Evolutionary conservation across 2,113 vertebrate genomes (phyloP).

Genomic region (Felis chaus): DNA sequence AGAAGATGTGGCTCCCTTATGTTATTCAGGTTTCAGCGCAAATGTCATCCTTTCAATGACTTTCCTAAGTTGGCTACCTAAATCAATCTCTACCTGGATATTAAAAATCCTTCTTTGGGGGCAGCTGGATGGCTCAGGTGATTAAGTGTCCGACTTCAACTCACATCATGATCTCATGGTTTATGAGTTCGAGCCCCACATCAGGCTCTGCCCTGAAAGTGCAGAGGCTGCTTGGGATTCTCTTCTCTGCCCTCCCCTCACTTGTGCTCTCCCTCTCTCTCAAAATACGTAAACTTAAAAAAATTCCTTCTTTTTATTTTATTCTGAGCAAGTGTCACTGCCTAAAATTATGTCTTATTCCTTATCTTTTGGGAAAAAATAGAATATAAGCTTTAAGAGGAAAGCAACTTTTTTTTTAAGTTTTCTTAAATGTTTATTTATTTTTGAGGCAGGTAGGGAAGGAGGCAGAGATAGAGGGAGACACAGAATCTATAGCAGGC

Average conservation of each 20-base stretch:
- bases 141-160: too few species aligned
- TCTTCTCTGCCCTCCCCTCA: too few species aligned
- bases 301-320: background rate
- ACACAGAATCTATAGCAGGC: too few species aligned
- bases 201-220: too few species aligned
- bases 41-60: background rate
- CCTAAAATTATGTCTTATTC: background rate
- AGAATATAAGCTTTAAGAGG: background rate
- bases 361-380: background rate
- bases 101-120: background rate
- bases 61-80: background rate
- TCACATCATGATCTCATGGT: too few species aligned
- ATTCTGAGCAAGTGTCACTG: background rate
- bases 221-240: too few species aligned
- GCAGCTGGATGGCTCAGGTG: too few species aligned
- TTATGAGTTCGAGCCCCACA: accelerated
- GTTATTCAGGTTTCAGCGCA: background rate
- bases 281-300: too few species aligned
- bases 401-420: background rate
- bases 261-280: too few species aligned
- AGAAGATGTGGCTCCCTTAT: background rate
- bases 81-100: background rate
- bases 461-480: too few species aligned
- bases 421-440: too few species aligned
- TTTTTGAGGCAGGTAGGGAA: too few species aligned